Evolutionary conservation across 2,113 vertebrate species (phyloP).

Genomic region (Indri indri): DNA sequence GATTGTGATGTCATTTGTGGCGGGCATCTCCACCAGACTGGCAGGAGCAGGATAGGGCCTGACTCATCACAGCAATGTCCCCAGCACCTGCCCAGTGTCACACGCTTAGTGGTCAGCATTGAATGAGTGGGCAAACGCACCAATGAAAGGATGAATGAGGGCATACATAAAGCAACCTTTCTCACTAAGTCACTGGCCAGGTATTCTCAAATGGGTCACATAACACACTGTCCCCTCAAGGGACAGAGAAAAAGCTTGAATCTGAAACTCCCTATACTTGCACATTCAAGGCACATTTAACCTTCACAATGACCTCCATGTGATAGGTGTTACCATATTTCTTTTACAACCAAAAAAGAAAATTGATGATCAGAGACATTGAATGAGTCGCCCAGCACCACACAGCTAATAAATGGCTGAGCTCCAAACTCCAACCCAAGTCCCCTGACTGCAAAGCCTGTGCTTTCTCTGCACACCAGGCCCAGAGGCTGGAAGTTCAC

Average conservation of each 20-base stretch:
- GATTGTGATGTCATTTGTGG: not conserved
- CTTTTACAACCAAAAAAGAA: not conserved
- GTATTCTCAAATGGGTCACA: not conserved
- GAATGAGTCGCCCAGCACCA: not conserved
- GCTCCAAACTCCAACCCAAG: not conserved
- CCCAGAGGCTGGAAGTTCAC: not conserved
- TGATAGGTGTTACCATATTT: not conserved
- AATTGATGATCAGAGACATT: not conserved
- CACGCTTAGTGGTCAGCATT: too few relatives aligned
- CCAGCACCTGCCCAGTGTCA: not conserved
- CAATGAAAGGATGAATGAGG: not conserved
- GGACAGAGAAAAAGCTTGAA: not conserved
- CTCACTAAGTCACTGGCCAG: not conserved
- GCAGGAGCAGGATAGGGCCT: not conserved
- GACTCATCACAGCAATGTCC: not conserved
- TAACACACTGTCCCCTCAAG: not conserved
- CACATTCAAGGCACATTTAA: not conserved
- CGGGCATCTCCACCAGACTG: not conserved
- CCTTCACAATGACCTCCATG: not conserved
- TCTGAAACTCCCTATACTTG: not conserved
- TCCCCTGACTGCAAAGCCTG: not conserved
- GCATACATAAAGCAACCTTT: not conserved
- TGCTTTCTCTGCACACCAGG: not conserved
- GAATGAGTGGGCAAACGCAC: not conserved
- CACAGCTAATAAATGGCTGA: not conserved